These are phyloP conservation scores for Apocrypta bakeri DNA, from an alignment of 1,140 invertebrate species.

Conservation along the genomic window DNA sequence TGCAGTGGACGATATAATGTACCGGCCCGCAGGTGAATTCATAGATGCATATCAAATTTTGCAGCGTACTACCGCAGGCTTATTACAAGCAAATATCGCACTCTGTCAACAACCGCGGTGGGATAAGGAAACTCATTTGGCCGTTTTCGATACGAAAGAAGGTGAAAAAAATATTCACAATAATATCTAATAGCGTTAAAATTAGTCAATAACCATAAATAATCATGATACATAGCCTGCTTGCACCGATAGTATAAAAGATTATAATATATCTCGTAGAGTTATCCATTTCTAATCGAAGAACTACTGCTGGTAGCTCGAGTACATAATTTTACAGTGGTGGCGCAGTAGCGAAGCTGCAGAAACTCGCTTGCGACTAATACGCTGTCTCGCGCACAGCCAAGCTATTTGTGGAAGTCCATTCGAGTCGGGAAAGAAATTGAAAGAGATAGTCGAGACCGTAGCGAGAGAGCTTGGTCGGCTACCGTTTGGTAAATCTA, in stretches of 20 bases:
- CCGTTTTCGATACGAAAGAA: neutral
- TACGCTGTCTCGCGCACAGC: neutral
- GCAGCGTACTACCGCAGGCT: neutral
- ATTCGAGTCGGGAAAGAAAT: neutral
- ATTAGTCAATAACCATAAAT: neutral
- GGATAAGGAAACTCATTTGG: neutral
- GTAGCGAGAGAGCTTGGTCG: no score
- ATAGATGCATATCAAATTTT: neutral
- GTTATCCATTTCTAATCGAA: no score
- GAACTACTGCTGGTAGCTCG: no score
- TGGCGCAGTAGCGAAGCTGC: no score
- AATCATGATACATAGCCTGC: neutral
- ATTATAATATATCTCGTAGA: no score
- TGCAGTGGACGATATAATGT: neutral
- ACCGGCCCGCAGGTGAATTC: neutral
- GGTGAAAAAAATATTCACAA: neutral
- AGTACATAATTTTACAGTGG: no score
- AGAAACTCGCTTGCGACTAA: no score
- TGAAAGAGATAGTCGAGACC: constrained; percentile 4
- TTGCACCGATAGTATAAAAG: no score
- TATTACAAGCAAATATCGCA: neutral
- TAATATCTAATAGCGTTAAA: neutral
- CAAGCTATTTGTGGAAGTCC: neutral
- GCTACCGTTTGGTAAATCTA: constrained; percentile 34
- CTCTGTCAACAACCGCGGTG: neutral